Evolutionary conservation across 2,113 vertebrate species (phyloP), one percentile per base, ranked within the genome.

Genomic region (Aegotheles bennettii): DNA sequence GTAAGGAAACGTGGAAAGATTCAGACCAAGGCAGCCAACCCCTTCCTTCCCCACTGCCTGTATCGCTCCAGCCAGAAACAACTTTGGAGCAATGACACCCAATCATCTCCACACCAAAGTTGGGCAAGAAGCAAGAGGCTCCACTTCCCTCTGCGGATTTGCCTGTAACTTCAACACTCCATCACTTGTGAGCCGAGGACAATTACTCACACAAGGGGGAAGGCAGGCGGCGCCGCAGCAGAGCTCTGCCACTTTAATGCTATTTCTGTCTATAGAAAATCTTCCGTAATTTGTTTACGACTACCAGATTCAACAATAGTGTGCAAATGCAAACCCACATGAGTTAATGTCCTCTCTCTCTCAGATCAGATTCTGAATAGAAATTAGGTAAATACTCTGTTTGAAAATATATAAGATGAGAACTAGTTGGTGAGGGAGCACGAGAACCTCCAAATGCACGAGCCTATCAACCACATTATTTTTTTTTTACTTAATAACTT

Each of bases 401-500:
- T 98, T 98, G 97, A 97, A 98, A 98, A 98, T 98, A 98, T 93
- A 94, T 94, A 98, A 98, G 94, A 98, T 97, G 95, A 97, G 96
- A 98, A 97, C 91, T 95, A 96, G 95, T 91, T 79, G 86, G 87
- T 80, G 93, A 96, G 93, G 93, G 86, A 95, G 91, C 76, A 93
- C 53, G 74, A 94, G 73, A 96, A 95, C 89, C 88, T 98, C 94
- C 95, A 96, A 98, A 98, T 86, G 95, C 94, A 96, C 95, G 25
- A 96, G 96, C 97, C 95, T 97, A 98, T 97, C 97, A 97, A 75
- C 92, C 57, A 79, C 95, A 84, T 97, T 97, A 78, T 97, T 98
- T 98, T 98, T 97, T 97, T 97, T 97, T 95, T 95, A 98, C 98
- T 98, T 98, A 98, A 98, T 98, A 98, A 98, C 98, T 98, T 98